Evolutionary conservation across 2,113 vertebrate genomes (phyloP).

Genomic region (Burhinus oedicnemus): DNA sequence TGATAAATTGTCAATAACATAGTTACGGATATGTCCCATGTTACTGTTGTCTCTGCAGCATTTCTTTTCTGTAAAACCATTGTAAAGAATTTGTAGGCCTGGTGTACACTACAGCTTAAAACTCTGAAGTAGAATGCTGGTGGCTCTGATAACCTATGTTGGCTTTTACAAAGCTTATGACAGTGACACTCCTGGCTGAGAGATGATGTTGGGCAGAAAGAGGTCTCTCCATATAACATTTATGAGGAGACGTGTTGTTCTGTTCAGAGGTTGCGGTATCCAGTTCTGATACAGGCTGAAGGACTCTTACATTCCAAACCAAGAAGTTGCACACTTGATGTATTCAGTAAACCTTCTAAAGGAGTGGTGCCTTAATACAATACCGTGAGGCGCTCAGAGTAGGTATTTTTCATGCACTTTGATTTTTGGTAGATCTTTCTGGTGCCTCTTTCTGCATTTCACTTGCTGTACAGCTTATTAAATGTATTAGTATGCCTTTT

Average conservation of each 20-base stretch:
- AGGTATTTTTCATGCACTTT: conserved; percentile 75
- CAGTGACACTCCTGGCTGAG: background rate
- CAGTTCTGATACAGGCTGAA: background rate
- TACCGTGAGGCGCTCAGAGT: conserved; percentile 64
- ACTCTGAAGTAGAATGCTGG: background rate
- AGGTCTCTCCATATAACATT: background rate
- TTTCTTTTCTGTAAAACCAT: conserved; percentile 28
- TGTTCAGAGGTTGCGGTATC: background rate
- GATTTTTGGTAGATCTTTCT: conserved; percentile 69
- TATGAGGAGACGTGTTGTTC: background rate
- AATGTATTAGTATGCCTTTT: conserved; percentile 65
- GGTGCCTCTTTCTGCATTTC: conserved; percentile 69
- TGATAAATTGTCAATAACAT: background rate
- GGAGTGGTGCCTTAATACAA: conserved; percentile 68
- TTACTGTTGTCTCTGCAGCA: background rate
- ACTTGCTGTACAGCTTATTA: conserved; percentile 65
- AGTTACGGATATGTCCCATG: background rate
- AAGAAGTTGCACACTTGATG: conserved; percentile 58
- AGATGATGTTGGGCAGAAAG: background rate
- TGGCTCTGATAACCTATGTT: background rate
- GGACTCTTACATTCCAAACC: conserved; percentile 70
- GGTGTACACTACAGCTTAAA: background rate
- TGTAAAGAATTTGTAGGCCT: background rate
- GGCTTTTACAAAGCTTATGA: background rate
- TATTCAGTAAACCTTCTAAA: conserved; percentile 62